Evolutionary conservation across 2,888 invertebrate genomes (phyloP).

Genomic region (Nasonovia ribisnigri): DNA sequence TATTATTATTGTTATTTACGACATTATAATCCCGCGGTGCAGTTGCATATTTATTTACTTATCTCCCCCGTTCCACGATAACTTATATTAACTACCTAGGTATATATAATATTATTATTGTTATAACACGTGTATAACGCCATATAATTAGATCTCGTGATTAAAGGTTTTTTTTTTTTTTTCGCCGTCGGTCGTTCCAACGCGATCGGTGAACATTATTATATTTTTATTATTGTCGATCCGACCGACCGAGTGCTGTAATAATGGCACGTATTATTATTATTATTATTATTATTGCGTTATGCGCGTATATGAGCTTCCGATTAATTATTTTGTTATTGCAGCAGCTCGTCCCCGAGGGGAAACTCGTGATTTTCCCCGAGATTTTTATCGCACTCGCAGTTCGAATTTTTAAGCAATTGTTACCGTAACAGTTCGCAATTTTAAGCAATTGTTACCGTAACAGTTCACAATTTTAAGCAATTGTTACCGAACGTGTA

Average conservation of each 20-base stretch:
- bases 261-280: background rate
- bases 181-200: background rate
- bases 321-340: background rate
- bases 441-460: background rate
- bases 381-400: background rate
- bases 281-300: background rate
- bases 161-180: background rate
- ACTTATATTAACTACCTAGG: background rate
- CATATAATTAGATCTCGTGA: background rate
- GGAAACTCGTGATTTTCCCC: background rate
- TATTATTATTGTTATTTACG: background rate
- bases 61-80: background rate
- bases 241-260: background rate
- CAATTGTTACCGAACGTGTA: background rate
- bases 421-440: background rate
- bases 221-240: background rate
- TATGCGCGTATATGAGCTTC: background rate
- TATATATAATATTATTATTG: no score
- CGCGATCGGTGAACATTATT: background rate
- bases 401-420: background rate
- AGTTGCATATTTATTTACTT: background rate
- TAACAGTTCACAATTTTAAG: background rate
- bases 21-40: background rate
- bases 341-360: background rate
- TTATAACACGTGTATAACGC: no score